phyloP scores from a whole-genome alignment of 2,113 vertebrate genomes.

The Dryoscopus gambensis region DNA sequence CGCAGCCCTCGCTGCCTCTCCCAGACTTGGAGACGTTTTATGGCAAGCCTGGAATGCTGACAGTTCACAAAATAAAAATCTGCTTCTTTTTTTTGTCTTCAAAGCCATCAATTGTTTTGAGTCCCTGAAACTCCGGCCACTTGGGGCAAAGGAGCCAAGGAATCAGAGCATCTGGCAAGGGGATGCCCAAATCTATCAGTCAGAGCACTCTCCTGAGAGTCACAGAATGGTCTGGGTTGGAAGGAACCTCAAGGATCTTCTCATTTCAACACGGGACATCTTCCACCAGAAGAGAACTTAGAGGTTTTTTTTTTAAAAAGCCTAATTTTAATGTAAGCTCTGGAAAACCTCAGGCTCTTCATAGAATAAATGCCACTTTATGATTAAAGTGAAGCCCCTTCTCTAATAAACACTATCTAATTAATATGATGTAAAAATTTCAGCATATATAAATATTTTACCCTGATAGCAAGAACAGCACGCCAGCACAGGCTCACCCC shows the following conservation, averaged over 20 bases:
- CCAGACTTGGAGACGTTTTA: not conserved
- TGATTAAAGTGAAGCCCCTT: not conserved
- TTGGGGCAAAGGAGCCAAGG: not conserved
- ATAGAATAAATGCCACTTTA: not conserved
- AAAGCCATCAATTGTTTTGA: not conserved
- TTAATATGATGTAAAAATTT: not conserved
- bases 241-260: not conserved
- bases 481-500: not conserved
- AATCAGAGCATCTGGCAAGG: not conserved
- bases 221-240: not conserved
- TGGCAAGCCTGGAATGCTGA: not conserved
- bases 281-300: not conserved
- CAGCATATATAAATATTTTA: not conserved
- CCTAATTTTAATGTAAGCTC: not conserved
- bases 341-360: not conserved
- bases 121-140: rapidly evolving
- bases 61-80: not conserved
- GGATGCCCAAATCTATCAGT: not conserved
- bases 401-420: not conserved
- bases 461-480: not conserved
- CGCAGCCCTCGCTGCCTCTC: not conserved
- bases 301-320: not conserved
- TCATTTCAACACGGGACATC: not conserved
- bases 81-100: not conserved
- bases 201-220: not conserved